Conservation (phyloP, 2,113 vertebrate species). For the Prunella fulvescens region DNA sequence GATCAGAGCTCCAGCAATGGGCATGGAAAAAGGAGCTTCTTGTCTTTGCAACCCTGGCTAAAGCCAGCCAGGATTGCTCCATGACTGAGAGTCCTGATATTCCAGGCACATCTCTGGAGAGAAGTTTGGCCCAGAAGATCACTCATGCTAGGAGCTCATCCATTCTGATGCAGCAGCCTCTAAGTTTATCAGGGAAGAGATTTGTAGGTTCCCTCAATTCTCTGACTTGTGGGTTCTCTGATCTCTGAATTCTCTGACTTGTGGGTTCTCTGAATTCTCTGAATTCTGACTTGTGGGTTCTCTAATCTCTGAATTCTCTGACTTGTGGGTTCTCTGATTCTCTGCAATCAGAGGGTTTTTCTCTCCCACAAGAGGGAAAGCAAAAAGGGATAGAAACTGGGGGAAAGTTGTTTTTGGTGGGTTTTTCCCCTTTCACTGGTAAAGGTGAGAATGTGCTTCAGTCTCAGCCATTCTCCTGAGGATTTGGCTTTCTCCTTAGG, state of each 20-base stretch:
- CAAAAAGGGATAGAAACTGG: not conserved
- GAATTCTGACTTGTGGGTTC: no score
- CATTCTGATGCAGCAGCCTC: not conserved
- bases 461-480: not conserved
- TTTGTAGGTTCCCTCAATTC: not conserved
- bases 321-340: not conserved
- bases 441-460: not conserved
- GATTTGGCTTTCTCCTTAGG: not conserved
- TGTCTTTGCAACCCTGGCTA: not conserved
- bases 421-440: not conserved
- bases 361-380: not conserved
- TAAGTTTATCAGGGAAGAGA: not conserved
- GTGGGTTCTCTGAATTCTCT: no score
- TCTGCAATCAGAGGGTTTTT: not conserved
- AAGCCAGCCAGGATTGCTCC: not conserved
- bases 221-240: no score
- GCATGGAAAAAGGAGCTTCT: not conserved
- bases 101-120: not conserved
- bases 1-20: not conserved
- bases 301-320: no score
- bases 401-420: fast-evolving
- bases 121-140: not conserved
- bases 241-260: no score
- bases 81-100: not conserved
- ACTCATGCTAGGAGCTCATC: not conserved